Conservation (phyloP, 2,888 invertebrate species). For the Aelia acuminata region DNA sequence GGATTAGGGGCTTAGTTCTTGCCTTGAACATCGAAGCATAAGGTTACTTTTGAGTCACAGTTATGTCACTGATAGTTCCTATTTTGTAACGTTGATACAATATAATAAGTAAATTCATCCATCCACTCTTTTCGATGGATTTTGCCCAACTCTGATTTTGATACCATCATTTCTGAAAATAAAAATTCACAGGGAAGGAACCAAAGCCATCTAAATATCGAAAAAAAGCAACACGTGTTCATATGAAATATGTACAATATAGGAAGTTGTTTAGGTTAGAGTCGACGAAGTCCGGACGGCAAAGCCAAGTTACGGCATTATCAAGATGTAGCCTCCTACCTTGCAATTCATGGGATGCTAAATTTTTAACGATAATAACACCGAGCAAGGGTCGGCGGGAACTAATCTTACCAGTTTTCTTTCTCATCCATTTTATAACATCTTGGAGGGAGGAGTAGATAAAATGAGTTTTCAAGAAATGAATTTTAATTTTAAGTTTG, state of each 20-base stretch:
- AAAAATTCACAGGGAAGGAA: too few relatives aligned
- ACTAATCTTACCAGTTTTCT: not conserved
- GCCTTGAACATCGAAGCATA: too few relatives aligned
- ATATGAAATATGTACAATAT: not conserved
- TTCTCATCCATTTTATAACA: not conserved
- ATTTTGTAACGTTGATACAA: too few relatives aligned
- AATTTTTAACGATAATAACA: conserved; percentile 20
- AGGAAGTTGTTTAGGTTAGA: too few relatives aligned
- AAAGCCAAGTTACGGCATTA: not conserved
- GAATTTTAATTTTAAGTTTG: not conserved
- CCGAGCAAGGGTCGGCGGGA: not conserved
- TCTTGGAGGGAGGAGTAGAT: not conserved
- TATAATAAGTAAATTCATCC: too few relatives aligned
- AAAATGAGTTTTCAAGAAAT: not conserved
- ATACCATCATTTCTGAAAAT: too few relatives aligned
- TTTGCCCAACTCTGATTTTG: too few relatives aligned
- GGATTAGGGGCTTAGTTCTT: too few relatives aligned
- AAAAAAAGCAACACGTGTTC: not conserved
- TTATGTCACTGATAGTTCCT: too few relatives aligned
- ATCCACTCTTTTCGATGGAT: too few relatives aligned
- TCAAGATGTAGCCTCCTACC: not conserved
- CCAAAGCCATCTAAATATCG: not conserved
- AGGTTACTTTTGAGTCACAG: too few relatives aligned
- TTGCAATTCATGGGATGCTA: not conserved
- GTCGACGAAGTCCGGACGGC: too few relatives aligned